Base-by-base conservation (phyloP, 1,140 invertebrate genomes). In the Copidosoma floridanum region DNA sequence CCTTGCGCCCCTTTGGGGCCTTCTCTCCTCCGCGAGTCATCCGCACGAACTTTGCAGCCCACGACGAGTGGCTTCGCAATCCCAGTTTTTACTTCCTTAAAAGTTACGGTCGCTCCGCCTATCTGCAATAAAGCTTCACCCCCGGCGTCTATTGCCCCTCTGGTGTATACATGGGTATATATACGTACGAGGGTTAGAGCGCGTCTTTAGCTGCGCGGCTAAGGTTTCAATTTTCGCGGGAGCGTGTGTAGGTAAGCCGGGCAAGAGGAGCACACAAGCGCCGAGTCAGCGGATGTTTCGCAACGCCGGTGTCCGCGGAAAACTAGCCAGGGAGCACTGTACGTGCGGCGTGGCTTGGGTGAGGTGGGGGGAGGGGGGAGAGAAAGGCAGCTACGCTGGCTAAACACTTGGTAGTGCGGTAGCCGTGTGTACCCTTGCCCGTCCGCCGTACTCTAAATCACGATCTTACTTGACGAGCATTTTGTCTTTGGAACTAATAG, bases 161-260 rank as follows among this genome's bases (percentile, higher is more conserved):
- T 24, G 7, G 8, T 12, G n/a, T 5, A 44, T 20, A 44, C n/a
- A n/a, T n/a, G n/a, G n/a, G n/a, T n/a, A n/a, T n/a, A n/a, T n/a
- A n/a, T n/a, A n/a, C n/a, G n/a, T n/a, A n/a, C n/a, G n/a, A n/a
- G n/a, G n/a, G n/a, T n/a, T n/a, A 12, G 14, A 14, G 21, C 23
- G 23, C 14, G 29, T 54, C 52, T 48, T 48, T 46, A n/a, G 43
- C n/a, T 21, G 18, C 48, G 37, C 24, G 16, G 37, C 20, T 47
- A 57, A 40, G 56, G 56, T 57, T 57, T 57, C 56, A 57, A 57
- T 57, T 57, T 57, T 40, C 46, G 46, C 29, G 6, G 40, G 12
- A n/a, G 40, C n/a, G n/a, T n/a, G n/a, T n/a, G n/a, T n/a, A n/a
- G n/a, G n/a, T n/a, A n/a, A n/a, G n/a, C n/a, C 18, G 24, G 24